phyloP scores from a whole-genome alignment of 2,113 vertebrate genomes.

The Speoplatyrhinus poulsoni region DNA sequence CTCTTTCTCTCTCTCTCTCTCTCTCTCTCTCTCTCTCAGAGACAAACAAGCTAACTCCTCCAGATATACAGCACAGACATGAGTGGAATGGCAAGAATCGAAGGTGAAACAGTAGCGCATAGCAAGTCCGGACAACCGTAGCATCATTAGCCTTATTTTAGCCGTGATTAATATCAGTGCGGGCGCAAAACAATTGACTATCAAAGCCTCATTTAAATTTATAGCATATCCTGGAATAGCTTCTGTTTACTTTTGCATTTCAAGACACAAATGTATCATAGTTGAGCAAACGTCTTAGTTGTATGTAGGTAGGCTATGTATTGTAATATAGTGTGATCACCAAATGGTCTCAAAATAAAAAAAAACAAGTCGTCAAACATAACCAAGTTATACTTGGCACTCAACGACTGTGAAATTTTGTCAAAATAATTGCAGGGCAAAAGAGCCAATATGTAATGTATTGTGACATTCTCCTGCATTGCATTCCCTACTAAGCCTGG shows the following conservation, averaged over 20 bases:
- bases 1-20: not conserved
- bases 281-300: too few relatives aligned
- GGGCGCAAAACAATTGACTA: not conserved
- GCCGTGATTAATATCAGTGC: not conserved
- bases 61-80: conserved; percentile 47
- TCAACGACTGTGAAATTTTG: conserved; percentile 7
- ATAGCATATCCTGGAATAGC: too few relatives aligned
- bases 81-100: conserved; percentile 51
- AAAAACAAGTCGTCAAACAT: not conserved
- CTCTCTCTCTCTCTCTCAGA: not conserved
- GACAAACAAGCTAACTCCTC: conserved; percentile 59
- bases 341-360: not conserved
- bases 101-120: not conserved
- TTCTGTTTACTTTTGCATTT: too few relatives aligned
- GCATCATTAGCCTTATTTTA: not conserved
- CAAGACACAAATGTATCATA: too few relatives aligned
- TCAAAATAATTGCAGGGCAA: conserved; percentile 23
- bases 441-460: conserved; percentile 19
- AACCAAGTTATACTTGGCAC: not conserved
- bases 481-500: conserved; percentile 22
- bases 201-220: not conserved
- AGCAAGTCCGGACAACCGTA: too few relatives aligned
- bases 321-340: not conserved
- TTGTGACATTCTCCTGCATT: conserved; percentile 22
- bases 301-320: not conserved